Base-by-base conservation (phyloP, 2,797 vertebrate genomes). In the Adelosebastes latens region DNA sequence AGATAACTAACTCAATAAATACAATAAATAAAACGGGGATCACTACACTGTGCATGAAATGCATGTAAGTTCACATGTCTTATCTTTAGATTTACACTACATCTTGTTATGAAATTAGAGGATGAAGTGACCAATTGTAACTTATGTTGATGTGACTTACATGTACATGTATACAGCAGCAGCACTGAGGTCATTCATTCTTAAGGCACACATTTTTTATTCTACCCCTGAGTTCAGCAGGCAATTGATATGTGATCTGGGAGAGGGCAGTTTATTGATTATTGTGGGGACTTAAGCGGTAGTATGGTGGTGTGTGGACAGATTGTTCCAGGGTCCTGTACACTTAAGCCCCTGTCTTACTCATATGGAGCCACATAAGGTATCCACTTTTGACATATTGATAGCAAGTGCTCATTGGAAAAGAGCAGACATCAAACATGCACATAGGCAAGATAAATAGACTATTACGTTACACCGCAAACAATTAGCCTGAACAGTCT, bases 191-290 rank as follows among this genome's bases (percentile, higher is more conserved):
- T 81, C 81, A 66, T 83, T 89, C 82, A 72, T 80, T 83, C 83
- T 84, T 87, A 70, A 84, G 82, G 72, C 55, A 82, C 76, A 89
- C 61, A 36, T 79, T 79, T 89, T 85, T 90, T 87, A 84, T 87
- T 91, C 65, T 72, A 79, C 80, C 60, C 79, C 59, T 72, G 88
- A 92, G 83, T 92, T 93, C 83, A 92, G 82, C 79, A 84, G 90
- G 87, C 84, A 85, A 81, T 88, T 91, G 93, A 93, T 91, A 95
- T 90, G 87, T 93, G 92, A 94, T 91, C 87, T 87, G 64, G 66
- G 79, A 87, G 77, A 86, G 82, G 84, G 80, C 80, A 86, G 88
- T 77, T 85, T 91, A 95, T 94, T 92, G 93, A 95, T 95, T 92
- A 88, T 89, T 92, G 91, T 84, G 85, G 85, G 89, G 91, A 92